Percentiles rank a stretch among this genome's conserved stretches.
These are phyloP conservation scores for Anaspis maculata DNA, from an alignment of 2,888 invertebrate genomes.

Conservation along the genomic window DNA sequence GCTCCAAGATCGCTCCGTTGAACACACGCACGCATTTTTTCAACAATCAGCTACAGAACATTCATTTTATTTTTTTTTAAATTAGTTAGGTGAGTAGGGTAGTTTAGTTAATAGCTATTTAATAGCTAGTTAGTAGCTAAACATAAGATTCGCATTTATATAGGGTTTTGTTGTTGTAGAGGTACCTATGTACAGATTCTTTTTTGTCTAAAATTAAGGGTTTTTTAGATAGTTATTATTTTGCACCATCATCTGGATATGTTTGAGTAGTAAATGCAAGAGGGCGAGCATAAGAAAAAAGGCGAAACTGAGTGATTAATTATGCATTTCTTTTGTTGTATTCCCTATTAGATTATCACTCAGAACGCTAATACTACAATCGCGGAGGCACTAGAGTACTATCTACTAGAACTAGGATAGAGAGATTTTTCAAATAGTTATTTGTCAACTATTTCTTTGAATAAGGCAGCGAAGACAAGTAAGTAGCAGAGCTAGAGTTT, in stretches of 20 bases:
- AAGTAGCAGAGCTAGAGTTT: slow-evolving; percentile 27
- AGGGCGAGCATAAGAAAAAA: slow-evolving; percentile 33
- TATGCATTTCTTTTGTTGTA: neutral
- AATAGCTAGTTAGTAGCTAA: too few relatives aligned
- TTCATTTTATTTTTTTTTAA: too few relatives aligned
- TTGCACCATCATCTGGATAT: slow-evolving; percentile 42
- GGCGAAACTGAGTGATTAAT: slow-evolving; percentile 25
- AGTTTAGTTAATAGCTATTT: too few relatives aligned
- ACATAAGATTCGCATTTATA: slow-evolving; percentile 21
- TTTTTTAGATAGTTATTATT: slow-evolving; percentile 30
- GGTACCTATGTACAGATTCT: slow-evolving; percentile 21
- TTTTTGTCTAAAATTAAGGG: too few relatives aligned
- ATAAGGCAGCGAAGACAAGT: slow-evolving; percentile 42
- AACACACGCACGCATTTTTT: too few relatives aligned
- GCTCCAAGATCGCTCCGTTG: too few relatives aligned
- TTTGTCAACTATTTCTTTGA: slow-evolving; percentile 28
- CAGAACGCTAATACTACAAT: slow-evolving; percentile 36
- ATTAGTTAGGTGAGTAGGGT: too few relatives aligned
- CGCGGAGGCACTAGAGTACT: slow-evolving; percentile 42
- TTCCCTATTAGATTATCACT: slow-evolving; percentile 18
- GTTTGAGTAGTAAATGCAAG: slow-evolving; percentile 34
- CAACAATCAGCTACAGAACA: too few relatives aligned
- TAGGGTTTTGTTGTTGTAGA: too few relatives aligned
- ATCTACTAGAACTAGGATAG: slow-evolving; percentile 36
- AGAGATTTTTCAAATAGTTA: slow-evolving; percentile 33